Evolutionary conservation across 1,140 invertebrate genomes (phyloP).

Genomic region (Dufourea novaeangliae): DNA sequence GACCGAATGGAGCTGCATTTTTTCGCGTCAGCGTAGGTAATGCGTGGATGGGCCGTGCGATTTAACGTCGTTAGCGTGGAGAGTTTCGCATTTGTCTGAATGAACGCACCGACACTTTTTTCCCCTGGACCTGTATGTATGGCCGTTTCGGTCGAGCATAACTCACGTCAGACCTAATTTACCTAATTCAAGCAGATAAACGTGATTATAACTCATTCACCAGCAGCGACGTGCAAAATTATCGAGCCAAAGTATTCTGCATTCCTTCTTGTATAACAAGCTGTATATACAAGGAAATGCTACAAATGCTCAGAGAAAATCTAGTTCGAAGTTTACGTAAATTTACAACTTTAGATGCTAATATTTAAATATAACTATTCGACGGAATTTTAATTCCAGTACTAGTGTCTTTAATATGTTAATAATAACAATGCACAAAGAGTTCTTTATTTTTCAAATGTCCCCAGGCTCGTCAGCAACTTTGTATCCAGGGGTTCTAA

Average conservation of each 20-base stretch:
- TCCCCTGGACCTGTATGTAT: neutral
- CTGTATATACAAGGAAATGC: no score
- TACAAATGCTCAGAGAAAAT: no score
- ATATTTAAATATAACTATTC: no score
- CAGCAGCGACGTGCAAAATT: no score
- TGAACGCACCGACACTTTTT: neutral
- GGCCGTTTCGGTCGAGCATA: neutral
- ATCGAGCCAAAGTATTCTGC: no score
- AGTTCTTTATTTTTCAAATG: no score
- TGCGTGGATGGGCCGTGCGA: neutral
- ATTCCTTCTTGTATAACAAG: no score
- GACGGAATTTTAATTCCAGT: no score
- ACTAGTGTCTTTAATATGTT: no score
- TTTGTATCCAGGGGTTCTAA: neutral
- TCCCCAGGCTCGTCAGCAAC: neutral
- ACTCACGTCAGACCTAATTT: neutral
- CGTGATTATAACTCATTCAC: neutral
- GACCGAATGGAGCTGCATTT: conserved; percentile 27
- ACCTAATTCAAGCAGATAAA: neutral
- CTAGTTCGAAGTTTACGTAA: no score
- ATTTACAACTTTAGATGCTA: no score
- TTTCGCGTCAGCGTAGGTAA: conserved; percentile 14
- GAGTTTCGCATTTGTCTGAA: neutral
- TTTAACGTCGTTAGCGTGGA: conserved; percentile 28
- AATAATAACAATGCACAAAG: no score